Conservation (phyloP, 2,888 invertebrate genomes). For the Tenthredo amoena region DNA sequence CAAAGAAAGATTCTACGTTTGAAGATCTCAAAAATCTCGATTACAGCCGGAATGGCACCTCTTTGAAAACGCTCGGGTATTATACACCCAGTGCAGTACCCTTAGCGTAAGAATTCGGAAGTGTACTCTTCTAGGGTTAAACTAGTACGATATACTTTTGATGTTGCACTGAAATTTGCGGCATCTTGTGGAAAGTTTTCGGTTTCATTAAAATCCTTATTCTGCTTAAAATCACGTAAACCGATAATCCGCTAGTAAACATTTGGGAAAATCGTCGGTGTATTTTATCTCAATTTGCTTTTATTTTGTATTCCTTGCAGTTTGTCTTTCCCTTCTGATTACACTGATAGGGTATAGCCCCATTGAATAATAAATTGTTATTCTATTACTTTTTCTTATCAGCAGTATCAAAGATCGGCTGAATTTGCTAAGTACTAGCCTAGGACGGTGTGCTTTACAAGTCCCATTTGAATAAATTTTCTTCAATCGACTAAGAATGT, state of each 20-base stretch:
- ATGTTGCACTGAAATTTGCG: background rate
- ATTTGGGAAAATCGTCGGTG: background rate
- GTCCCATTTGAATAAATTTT: constrained; percentile 28
- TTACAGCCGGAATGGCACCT: too few relatives aligned
- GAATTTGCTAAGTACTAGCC: constrained; percentile 3
- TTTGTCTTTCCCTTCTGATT: background rate
- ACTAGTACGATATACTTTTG: too few relatives aligned
- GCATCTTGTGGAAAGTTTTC: background rate
- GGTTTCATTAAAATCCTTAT: background rate
- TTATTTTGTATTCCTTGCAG: background rate
- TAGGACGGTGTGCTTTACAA: constrained; percentile 30
- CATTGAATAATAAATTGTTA: background rate
- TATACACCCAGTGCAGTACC: too few relatives aligned
- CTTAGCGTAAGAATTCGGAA: too few relatives aligned
- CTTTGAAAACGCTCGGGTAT: too few relatives aligned
- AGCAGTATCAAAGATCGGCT: constrained; percentile 13
- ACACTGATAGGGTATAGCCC: background rate
- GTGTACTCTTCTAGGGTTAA: too few relatives aligned
- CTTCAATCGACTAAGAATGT: constrained; percentile 19
- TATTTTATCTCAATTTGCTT: background rate
- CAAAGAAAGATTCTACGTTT: too few relatives aligned
- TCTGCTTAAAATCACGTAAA: too few relatives aligned
- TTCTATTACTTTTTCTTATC: background rate
- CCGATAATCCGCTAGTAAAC: background rate
- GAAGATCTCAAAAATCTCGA: too few relatives aligned